Evolutionary conservation across 2,113 vertebrate species (phyloP), one percentile per base, ranked within the genome.

Genomic region (Procavia capensis): DNA sequence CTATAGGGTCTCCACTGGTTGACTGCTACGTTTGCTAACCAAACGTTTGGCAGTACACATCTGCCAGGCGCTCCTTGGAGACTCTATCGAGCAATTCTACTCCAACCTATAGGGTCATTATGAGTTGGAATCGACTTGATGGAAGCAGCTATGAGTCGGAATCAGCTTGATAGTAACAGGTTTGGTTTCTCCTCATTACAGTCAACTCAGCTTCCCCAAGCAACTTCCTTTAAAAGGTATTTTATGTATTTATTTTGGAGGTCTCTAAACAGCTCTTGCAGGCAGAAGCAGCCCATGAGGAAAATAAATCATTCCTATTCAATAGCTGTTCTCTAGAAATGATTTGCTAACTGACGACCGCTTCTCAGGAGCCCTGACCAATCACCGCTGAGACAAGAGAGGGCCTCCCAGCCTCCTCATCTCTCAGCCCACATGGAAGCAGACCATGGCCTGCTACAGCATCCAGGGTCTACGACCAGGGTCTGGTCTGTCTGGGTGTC

Each of bases 321-420:
- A 94, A 93, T 92, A 81, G 88, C 90, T 66, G 43, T 87, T 93
- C 64, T 47, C 0, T 0, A 79, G 57, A 92, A 85, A 94, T 1
- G 7, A 36, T 72, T 95, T 94, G 97, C 93, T 98, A 94, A n/a
- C 63, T 70, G 74, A 95, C 74, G 92, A 59, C 89, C 95, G 88
- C 94, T 93, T 96, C 96, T 96, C 31, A 1, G 88, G 89, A 94
- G 72, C 82, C 94, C 90, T 7, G 92, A 97, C 98, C 97, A 92
- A 96, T 96, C 96, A 94, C 95, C 76, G 95, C 92, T 90, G 95
- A 88, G 82, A 54, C 96, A 94, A 96, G 95, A 97, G 95, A 79
- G 82, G 78, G 95, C 25, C 36, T 27, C 70, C 16, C 89, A 95
- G 82, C 78, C 70, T 90, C 85, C 93, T 64, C 43, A 85, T 61